Evolutionary conservation across 2,113 vertebrate genomes (phyloP), one percentile per base, ranked within the genome.

Genomic region (Oryzias melastigma): DNA sequence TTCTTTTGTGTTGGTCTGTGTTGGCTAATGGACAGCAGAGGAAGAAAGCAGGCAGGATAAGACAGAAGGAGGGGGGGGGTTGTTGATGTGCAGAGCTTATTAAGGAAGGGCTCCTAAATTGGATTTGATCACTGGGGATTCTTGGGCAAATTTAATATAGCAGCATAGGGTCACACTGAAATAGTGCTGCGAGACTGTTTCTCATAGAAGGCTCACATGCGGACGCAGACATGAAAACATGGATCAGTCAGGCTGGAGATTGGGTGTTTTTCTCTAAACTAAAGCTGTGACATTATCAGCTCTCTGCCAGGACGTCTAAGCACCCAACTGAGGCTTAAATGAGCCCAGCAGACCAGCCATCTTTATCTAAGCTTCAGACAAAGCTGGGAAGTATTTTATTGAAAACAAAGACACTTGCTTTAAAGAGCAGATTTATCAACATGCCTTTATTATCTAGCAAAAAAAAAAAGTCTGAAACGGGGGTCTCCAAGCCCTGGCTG

Each of bases 51-150:
- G 71, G 72, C 65, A 75, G 59, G 71, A 77, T 63, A 44, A 65
- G 54, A 75, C 77, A 0, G 73, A 41, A 62, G 54, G 7, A 50
- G 4, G 44, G 14, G 43, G 49, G 47, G 55, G 53, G 54, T 67
- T 67, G 69, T 79, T 81, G 75, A 82, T 84, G 75, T 82, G 79
- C 75, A 35, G 64, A 64, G 67, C 75, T 75, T 82, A 83, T 85
- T 82, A 80, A 62, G 68, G 68, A 65, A 60, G 59, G 56, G 79
- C 62, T 60, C 68, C 69, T 60, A 78, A 82, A 82, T 82, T 75
- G 67, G 59, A 80, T 50, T 62, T 73, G 80, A 85, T 85, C 86
- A 64, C 81, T 69, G 51, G 85, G 86, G 84, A 84, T 73, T 81
- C 68, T 62, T 71, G 18, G 52, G 82, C 40, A 73, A 82, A 85